Base-by-base conservation (phyloP, 2,888 invertebrate genomes). In the Antitype chi region DNA sequence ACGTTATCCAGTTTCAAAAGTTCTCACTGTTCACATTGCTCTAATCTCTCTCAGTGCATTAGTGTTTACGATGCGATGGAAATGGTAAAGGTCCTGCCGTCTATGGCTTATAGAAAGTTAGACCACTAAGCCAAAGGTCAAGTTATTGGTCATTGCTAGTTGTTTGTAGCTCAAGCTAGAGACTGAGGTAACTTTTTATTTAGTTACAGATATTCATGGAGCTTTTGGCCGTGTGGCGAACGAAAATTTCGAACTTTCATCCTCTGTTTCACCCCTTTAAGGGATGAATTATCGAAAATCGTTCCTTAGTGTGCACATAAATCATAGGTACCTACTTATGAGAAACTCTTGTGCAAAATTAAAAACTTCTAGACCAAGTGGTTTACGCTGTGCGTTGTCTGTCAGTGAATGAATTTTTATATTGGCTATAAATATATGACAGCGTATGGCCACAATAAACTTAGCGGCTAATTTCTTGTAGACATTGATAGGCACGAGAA, bases 21-120 rank as follows among this genome's bases (percentile, higher is more conserved):
- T 25, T 77, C 17, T 60, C 25, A 47, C 23, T n/a, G 32, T 38
- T 49, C 49, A 49, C 13, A 55, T 55, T 74, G 49, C 49, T 62
- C 49, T 57, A 49, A 53, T 32, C 47, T 67, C 52, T 11, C 25
- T 52, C 38, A 47, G 53, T n/a, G 59, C 38, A 49, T 76, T 49
- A 23, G 1, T 62, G 43, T 32, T 43, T 52, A 2, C 17, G 23
- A 49, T 47, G 47, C 53, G 32, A 57, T 53, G 8, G 57, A 53
- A 60, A 43, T 59, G 71, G 70, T 66, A 59, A 38, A 78, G 71
- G 38, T 60, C 38, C 20, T 59, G 23, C 43, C 38, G 63, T 47
- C 62, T 71, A 55, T 67, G 53, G 76, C 52, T 80, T 63, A 74
- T 82, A 84, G 86, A 89, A 88, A 82, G 89, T 83, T 80, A 47